Base-by-base conservation (phyloP, 1,140 invertebrate species). In the Dendrolimus kikuchii region DNA sequence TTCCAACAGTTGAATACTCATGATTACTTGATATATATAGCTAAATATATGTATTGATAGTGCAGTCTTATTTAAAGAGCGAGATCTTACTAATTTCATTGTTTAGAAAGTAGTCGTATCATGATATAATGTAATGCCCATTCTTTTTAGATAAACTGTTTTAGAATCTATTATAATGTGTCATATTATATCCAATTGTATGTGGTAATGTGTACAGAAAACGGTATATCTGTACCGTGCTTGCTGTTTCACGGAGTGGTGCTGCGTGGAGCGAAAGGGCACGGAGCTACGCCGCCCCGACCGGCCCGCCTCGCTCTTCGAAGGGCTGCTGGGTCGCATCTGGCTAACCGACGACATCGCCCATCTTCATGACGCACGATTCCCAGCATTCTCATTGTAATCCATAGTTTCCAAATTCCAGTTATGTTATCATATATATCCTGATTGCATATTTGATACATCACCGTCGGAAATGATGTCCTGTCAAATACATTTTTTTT, bases 241-340 rank as follows among this genome's bases (percentile, higher is more conserved):
- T 5, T 90, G 90, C 46, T 91, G 92, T 75, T 97, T 97, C 88
- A 93, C 92, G 42, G 91, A 95, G 66, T 98, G 95, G 93, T 96
- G 95, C 77, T 90, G 91, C 48, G 85, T 92, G 64, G 94, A 95
- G 82, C 91, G 90, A 4, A 88, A 87, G 49, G 79, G 85, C 23
- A 90, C 93, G 66, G 91, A 93, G 61, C 90, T 89, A 64, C 88
- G 89, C 56, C 71, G 69, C 6, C 93, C 96, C 8, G 96, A 98
- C 84, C 82, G 92, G 59, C 95, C 95, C 1, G 91, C 91, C 50
- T 97, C 95, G 1, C 81, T 98, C 6, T 98, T 94, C 85, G 96
- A 98, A 92, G 96, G 96, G 10, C 72, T 92, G 10, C 85, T 91
- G 40, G 93, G 93, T 10, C 90, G 92, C 5, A 89, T 94, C 66